Base-by-base conservation (phyloP, 2,888 invertebrate species). In the Hypercompe scribonia region DNA sequence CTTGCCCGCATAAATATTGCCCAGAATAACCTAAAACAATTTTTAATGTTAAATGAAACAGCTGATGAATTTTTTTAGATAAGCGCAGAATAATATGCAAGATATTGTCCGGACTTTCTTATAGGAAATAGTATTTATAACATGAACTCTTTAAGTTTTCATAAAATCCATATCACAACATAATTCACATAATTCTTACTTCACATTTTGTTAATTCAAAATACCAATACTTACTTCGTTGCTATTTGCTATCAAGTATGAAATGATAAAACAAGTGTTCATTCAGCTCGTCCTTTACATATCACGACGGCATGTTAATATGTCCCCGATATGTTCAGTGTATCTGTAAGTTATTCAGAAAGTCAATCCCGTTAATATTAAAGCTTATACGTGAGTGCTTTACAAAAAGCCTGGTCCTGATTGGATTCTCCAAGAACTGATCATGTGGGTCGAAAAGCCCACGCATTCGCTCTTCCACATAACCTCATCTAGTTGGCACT, bases 301-400 rank as follows among this genome's bases (percentile, higher is more conserved):
- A 71, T 71, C 74, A 74, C 74, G 74, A 74, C 68, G 21, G 31
- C 21, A 71, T 74, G 71, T 58, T 58, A 71, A 74, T 65, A 46
- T 46, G 3, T 36, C 31, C 58, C 61, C 36, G 18, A 28, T 34
- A 24, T 39, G 34, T 69, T 42, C 21, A n/a, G 33, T 39, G 31
- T 46, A 64, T 24, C 36, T 65, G 28, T 69, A 58, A 67, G 39
- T 69, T 58, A 65, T 68, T 65, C 64, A 58, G 28, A 24, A 58
- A n/a, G 63, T 72, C 34, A 34, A 28, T 68, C 36, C 36, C 4
- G 15, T 31, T 1, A 61, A 31, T 31, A 61, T 7, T 4, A 61
- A 31, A 15, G 18, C 18, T 61, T 31, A 18, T 61, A 5, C 15
- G 7, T 28, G 5, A 4, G 15, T 31, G 18, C 15, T 0, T 61